Conservation (phyloP, 2,113 vertebrate genomes). For the Eupsittula cactorum region DNA sequence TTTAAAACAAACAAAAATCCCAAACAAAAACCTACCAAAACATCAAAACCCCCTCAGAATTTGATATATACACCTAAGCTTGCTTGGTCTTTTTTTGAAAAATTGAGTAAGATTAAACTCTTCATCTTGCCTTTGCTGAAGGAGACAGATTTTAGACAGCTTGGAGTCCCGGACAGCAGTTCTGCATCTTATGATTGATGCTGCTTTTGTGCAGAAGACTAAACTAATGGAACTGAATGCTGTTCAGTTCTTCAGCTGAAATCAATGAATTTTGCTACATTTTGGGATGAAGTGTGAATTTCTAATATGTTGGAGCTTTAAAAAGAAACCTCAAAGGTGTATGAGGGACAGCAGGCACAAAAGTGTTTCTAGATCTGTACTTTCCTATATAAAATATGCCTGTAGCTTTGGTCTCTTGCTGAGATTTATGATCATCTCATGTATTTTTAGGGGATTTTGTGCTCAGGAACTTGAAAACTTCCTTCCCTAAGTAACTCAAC, state of each 20-base stretch:
- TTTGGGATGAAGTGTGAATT: background rate
- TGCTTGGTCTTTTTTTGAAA: background rate
- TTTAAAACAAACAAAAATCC: background rate
- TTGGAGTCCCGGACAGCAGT: background rate
- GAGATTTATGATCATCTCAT: background rate
- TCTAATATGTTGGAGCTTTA: background rate
- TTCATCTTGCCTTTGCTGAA: background rate
- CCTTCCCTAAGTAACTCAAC: background rate
- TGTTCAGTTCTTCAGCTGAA: background rate
- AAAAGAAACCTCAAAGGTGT: background rate
- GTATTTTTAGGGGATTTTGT: background rate
- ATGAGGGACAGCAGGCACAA: background rate
- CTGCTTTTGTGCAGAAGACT: background rate
- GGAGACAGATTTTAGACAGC: background rate
- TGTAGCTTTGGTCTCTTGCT: background rate
- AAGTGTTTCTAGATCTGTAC: background rate
- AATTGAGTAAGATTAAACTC: background rate
- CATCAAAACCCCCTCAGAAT: background rate
- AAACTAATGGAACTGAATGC: background rate
- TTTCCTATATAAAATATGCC: background rate
- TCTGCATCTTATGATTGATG: background rate
- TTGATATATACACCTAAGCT: background rate
- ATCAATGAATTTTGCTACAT: background rate
- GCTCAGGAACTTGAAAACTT: background rate
- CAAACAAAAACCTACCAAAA: background rate